Evolutionary conservation across 2,797 vertebrate species (phyloP), one percentile per base, ranked within the genome.

Genomic region (Coregonus ussuriensis): DNA sequence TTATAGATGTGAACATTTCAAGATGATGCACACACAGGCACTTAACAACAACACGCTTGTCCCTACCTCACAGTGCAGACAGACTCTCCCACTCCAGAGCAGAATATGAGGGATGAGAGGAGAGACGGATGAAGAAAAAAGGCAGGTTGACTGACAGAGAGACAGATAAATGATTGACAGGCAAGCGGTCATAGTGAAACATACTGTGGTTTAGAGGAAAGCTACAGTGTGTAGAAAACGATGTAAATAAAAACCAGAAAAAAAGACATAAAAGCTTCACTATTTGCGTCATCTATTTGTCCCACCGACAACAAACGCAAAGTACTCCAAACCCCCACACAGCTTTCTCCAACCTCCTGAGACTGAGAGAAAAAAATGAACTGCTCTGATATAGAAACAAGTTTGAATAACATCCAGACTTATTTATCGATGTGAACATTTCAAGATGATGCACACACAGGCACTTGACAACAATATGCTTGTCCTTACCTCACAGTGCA

Each of bases 321-420:
- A 88, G 86, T 87, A 54, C 51, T 54, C 72, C 73, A 66, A 72
- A 76, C 13, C 59, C 68, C 37, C 21, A 74, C 63, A 84, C 59
- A 74, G 73, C 65, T 74, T 66, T 82, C 68, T 72, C 65, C 56
- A 53, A 15, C 72, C 76, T 65, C 72, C 21, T 75, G 47, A 78
- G 74, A 86, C 37, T 35, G 53, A 68, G 69, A 66, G 33, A 85
- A 71, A 29, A 76, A 71, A 16, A 71, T 0, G 2, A 21, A 33
- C 25, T 1, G 3, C 63, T 70, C 25, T 35, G 25, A 54, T 75
- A 84, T 75, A 83, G 80, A 84, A 86, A 88, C 77, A 87, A 89
- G 85, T 92, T 86, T 65, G 21, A n/a, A 71, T 16, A 35, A 25
- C 35, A 66, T 65, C 37, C 35, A 15, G 83, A 90, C 83, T 87